Conservation (phyloP, 1,140 invertebrate genomes). For the Bombus sibiricus region DNA sequence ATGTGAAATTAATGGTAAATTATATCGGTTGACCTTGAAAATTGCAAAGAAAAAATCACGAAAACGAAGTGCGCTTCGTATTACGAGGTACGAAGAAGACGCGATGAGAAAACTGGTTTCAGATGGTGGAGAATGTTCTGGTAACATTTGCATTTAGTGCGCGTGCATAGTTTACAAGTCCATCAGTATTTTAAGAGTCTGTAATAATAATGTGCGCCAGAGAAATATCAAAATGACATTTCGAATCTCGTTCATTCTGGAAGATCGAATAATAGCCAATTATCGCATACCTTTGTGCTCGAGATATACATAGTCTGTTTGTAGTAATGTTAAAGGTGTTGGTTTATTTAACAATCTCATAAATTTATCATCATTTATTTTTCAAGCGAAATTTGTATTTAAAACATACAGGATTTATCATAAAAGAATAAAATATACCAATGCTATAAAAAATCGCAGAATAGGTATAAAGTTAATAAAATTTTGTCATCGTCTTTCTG, state of each 20-base stretch:
- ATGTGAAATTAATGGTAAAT: neutral
- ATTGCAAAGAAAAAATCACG: slow-evolving; percentile 14
- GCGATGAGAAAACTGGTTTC: slow-evolving; percentile 47
- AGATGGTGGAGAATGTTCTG: slow-evolving; percentile 42
- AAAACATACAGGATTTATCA: neutral
- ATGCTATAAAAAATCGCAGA: too few species aligned
- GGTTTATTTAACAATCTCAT: too few species aligned
- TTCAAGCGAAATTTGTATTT: neutral
- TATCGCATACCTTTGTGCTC: neutral
- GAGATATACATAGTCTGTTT: neutral
- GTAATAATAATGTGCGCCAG: neutral
- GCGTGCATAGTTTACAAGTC: slow-evolving; percentile 21
- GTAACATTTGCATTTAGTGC: slow-evolving; percentile 42
- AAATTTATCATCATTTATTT: neutral
- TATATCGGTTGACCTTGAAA: slow-evolving; percentile 18
- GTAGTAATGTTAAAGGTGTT: neutral
- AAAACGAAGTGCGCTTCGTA: slow-evolving; percentile 28
- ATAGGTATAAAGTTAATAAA: too few species aligned
- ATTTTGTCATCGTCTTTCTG: neutral
- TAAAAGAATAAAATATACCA: neutral
- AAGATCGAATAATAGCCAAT: neutral
- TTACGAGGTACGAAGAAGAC: slow-evolving; percentile 35
- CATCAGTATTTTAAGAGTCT: slow-evolving; percentile 11
- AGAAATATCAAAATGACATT: slow-evolving; percentile 21
- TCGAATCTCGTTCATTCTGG: neutral